phyloP scores from a whole-genome alignment of 2,797 vertebrate species.

The Chiroxiphia lanceolata region DNA sequence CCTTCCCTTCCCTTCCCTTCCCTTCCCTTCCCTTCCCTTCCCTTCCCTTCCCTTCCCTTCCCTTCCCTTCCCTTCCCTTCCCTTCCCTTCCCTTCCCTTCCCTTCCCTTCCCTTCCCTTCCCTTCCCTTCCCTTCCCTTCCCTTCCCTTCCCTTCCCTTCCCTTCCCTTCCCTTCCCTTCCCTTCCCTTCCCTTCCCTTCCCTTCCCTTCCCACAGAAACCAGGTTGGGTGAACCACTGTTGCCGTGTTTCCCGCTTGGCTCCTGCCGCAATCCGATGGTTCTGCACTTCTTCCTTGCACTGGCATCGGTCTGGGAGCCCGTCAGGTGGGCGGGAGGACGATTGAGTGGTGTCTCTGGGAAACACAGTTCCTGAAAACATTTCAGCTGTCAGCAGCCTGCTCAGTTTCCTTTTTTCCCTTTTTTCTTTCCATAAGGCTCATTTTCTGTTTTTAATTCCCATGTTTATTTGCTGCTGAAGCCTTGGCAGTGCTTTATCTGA shows the following conservation, averaged over 20 bases:
- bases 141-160: too few species aligned
- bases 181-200: too few species aligned
- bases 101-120: too few species aligned
- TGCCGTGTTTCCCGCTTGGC: not conserved
- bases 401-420: not conserved
- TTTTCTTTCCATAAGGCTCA: not conserved
- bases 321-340: not conserved
- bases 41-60: too few species aligned
- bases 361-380: not conserved
- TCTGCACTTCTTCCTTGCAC: not conserved
- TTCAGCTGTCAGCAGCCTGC: not conserved
- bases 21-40: not conserved
- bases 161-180: too few species aligned
- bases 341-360: not conserved
- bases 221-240: not conserved
- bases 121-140: too few species aligned
- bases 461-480: not conserved
- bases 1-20: not conserved
- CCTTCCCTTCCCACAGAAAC: not conserved
- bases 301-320: fast-evolving
- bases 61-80: too few species aligned
- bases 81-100: too few species aligned
- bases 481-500: not conserved
- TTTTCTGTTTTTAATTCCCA: not conserved
- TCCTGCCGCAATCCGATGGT: not conserved